Conservation (phyloP, 2,113 vertebrate genomes). For the Morphnarchus princeps region DNA sequence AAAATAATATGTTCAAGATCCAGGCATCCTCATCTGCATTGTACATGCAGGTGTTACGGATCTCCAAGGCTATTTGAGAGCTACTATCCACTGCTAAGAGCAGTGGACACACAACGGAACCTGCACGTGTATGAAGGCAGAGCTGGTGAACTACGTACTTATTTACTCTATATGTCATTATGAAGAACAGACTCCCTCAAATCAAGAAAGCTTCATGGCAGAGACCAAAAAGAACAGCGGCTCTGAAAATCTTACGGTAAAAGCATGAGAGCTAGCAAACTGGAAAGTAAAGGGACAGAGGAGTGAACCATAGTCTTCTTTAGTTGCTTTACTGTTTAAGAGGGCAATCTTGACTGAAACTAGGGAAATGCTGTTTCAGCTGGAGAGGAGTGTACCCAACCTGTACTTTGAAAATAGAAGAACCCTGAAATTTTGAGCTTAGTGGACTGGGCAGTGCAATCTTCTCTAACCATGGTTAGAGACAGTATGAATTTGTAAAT, state of each 20-base stretch:
- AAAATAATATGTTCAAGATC: not conserved
- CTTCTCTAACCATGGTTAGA: not conserved
- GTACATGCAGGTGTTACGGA: fast-evolving
- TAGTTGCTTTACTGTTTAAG: not conserved
- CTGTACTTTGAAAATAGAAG: not conserved
- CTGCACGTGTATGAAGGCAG: not conserved
- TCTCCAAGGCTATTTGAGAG: not conserved
- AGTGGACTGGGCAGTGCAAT: not conserved
- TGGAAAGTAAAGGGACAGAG: not conserved
- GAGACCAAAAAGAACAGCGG: not conserved
- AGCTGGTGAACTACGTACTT: not conserved
- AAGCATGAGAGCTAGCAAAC: not conserved
- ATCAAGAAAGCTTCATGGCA: not conserved
- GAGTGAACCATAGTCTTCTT: not conserved
- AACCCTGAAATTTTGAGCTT: not conserved
- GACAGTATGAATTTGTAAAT: not conserved
- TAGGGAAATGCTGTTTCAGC: not conserved
- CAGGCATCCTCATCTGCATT: not conserved
- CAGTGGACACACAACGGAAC: not conserved
- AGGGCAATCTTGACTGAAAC: not conserved
- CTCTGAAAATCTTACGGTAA: not conserved
- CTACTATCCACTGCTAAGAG: not conserved
- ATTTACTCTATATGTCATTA: not conserved
- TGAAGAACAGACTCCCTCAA: not conserved
- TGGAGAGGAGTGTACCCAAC: not conserved